phyloP scores from a whole-genome alignment of 2,113 vertebrate species.

The Hiodon alosoides region DNA sequence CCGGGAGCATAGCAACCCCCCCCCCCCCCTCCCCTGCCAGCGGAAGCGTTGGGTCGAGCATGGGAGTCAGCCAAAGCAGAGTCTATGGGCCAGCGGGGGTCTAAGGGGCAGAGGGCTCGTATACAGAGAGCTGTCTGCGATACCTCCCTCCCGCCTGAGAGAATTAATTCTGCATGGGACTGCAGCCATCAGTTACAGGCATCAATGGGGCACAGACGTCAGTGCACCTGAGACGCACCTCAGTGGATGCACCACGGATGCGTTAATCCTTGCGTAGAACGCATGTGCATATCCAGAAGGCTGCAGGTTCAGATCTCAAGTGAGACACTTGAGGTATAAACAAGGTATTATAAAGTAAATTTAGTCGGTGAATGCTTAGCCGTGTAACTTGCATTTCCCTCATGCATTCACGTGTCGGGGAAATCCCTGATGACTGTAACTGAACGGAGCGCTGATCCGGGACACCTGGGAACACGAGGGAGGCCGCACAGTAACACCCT shows the following conservation, averaged over 20 bases:
- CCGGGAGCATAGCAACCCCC: background rate
- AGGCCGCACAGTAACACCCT: background rate
- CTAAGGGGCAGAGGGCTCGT: background rate
- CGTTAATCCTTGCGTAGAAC: background rate
- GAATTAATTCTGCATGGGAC: background rate
- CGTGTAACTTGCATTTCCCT: no score
- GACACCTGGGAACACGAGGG: background rate
- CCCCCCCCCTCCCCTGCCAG: background rate
- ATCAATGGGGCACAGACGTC: background rate
- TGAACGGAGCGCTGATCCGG: background rate
- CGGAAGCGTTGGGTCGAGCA: background rate
- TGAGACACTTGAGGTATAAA: background rate
- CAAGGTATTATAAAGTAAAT: no score
- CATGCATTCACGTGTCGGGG: no score
- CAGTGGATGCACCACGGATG: background rate
- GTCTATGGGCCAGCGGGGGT: background rate
- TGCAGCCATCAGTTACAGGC: constrained; percentile 1
- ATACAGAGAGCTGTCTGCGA: background rate
- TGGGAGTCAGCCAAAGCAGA: constrained; percentile 16
- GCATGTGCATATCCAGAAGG: background rate
- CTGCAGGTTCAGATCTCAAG: background rate
- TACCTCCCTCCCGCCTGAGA: background rate
- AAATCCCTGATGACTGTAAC: constrained; percentile 3
- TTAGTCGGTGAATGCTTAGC: no score
- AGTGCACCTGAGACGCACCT: background rate